Base-by-base conservation (phyloP, 2,113 vertebrate species). In the Crotalus viridis region DNA sequence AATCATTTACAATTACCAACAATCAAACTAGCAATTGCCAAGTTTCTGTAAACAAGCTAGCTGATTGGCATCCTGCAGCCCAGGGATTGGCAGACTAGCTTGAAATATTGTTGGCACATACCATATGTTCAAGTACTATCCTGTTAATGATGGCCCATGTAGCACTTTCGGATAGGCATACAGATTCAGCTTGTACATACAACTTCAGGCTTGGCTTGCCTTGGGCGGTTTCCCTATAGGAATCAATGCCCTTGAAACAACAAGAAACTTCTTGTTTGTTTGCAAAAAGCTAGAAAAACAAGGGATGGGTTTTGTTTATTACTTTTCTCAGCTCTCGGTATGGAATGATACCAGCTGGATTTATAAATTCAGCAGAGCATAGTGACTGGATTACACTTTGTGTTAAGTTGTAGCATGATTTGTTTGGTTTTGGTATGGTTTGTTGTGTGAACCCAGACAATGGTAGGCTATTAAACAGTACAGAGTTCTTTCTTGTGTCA, bases 31-130 rank as follows among this genome's bases (percentile, higher is more conserved):
- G 12, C 43, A n/a, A 55, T 85, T 86, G 26, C 89, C 64, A 85
- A 46, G 56, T 92, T 89, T 48, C 91, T 64, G 26, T 52, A 0
- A 93, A 39, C 52, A 93, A 55, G 81, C 91, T 17, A 0, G 64
- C 91, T 13, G 0, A 0, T 9, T 17, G 64, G 39, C 81, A 59
- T 0, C 0, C 74, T 0, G 0, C 0, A 61, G 8, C 0, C 10
- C 39, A 46, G 51, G 56, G 21, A 94, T 81, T 2, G 26, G 88
- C 86, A 85, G 48, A 81, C 46, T 28, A 33, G 17, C 1, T 94
- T 94, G 69, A 3, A 9, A 24, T 3, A 39, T 1, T 89, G 89
- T 56, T 0, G 0, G 89, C 81, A 88, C 55, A 86, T 33, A 87
- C 48, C 59, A 8, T 0, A 0, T 43, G 19, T 92, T 89, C 56